Evolutionary conservation across 2,113 vertebrate genomes (phyloP).

Genomic region (Procavia capensis): DNA sequence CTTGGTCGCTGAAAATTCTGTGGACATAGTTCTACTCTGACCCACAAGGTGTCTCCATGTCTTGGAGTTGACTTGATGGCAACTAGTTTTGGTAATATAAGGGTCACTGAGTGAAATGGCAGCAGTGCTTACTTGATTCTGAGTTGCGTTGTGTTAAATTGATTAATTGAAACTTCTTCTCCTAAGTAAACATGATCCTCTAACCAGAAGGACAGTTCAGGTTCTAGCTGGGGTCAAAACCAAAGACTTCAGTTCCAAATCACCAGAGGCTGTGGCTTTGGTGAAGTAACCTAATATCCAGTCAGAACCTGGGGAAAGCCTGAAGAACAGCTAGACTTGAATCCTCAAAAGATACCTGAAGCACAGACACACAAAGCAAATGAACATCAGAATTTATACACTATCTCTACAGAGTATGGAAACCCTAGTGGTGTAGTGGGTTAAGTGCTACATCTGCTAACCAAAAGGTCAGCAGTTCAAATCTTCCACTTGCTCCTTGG

Average conservation of each 20-base stretch:
- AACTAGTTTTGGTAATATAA: not conserved
- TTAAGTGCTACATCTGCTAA: too few relatives aligned
- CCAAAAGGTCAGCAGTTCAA: too few relatives aligned
- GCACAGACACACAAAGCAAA: not conserved
- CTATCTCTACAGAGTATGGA: not conserved
- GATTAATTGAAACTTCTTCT: constrained; percentile 59
- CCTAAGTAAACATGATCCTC: not conserved
- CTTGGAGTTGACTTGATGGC: too few relatives aligned
- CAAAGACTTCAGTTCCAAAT: not conserved
- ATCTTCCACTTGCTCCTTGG: too few relatives aligned
- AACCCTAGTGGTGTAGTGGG: too few relatives aligned
- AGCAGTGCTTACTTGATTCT: constrained; percentile 20
- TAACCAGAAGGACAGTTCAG: not conserved
- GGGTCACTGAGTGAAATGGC: constrained; percentile 34
- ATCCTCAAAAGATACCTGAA: not conserved
- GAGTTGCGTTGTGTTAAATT: constrained; percentile 24
- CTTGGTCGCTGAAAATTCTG: too few relatives aligned
- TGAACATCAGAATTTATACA: not conserved
- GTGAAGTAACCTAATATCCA: not conserved
- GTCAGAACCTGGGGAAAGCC: not conserved
- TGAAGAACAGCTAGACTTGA: not conserved
- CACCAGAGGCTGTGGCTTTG: not conserved
- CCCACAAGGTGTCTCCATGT: too few relatives aligned
- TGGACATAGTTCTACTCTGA: too few relatives aligned
- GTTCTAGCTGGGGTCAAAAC: not conserved